A percentile compares a stretch with the other conserved stretches of the same genome.
phyloP scores from a whole-genome alignment of 1,140 invertebrate genomes.

The Euwallacea similis region DNA sequence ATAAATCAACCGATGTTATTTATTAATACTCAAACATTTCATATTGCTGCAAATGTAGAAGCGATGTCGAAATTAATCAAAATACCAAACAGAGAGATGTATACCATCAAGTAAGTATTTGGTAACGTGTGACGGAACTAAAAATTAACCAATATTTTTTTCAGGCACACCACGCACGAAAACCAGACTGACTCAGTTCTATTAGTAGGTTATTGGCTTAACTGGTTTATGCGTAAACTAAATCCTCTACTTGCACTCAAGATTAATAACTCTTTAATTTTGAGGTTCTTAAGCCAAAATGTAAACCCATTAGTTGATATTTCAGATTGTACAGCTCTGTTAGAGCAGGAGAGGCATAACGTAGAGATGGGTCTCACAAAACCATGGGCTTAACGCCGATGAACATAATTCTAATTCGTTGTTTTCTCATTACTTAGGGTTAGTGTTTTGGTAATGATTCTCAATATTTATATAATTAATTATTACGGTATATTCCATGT shows the following conservation, averaged over 20 bases:
- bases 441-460: too few relatives aligned
- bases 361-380: conserved; percentile 47
- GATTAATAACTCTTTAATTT: conserved; percentile 55
- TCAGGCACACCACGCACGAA: conserved; percentile 57
- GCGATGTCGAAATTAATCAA: conserved; percentile 57
- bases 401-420: too few relatives aligned
- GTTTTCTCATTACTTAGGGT: too few relatives aligned
- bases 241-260: conserved; percentile 50
- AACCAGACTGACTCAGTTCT: conserved; percentile 55
- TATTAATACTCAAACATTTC: conserved; percentile 69
- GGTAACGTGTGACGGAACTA: background rate
- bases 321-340: conserved; percentile 39
- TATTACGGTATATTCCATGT: too few relatives aligned
- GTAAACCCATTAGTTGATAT: conserved; percentile 40
- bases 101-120: conserved; percentile 57
- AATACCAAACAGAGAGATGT: conserved; percentile 50
- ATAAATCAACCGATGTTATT: conserved; percentile 63
- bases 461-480: too few relatives aligned
- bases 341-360: conserved; percentile 41
- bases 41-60: conserved; percentile 63
- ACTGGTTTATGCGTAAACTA: conserved; percentile 57
- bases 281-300: conserved; percentile 51
- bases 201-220: conserved; percentile 55
- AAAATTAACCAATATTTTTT: conserved; percentile 23
- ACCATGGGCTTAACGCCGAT: conserved; percentile 44